These are phyloP conservation scores for Exephanes ischioxanthus DNA, from an alignment of 2,888 invertebrate genomes.

Conservation along the genomic window DNA sequence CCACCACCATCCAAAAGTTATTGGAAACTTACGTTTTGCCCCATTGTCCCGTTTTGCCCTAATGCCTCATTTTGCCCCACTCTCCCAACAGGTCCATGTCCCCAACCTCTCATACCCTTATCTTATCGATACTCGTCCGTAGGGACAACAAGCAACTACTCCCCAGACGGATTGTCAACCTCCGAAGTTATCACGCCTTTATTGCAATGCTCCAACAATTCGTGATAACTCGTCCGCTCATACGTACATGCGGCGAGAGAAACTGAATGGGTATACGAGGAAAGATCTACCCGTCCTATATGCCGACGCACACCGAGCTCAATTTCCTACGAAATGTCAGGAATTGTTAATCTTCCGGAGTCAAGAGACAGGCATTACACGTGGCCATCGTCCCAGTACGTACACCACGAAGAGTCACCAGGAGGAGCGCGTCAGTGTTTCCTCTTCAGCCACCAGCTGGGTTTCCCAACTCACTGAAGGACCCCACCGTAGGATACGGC, in stretches of 20 bases:
- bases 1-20: too few species aligned
- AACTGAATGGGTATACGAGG: not conserved
- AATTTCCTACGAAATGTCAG: slow-evolving; percentile 75
- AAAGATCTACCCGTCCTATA: slow-evolving; percentile 8
- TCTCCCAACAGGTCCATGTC: too few species aligned
- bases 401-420: slow-evolving; percentile 45
- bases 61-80: too few species aligned
- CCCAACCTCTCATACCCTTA: not conserved
- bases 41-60: too few species aligned
- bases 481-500: not conserved
- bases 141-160: slow-evolving; percentile 29
- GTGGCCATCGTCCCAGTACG: slow-evolving; percentile 53
- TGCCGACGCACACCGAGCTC: slow-evolving; percentile 70
- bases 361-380: slow-evolving; percentile 40
- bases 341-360: slow-evolving; percentile 78
- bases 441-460: slow-evolving; percentile 5
- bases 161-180: slow-evolving; percentile 47
- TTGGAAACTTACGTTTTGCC: too few species aligned
- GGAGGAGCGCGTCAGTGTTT: slow-evolving; percentile 39
- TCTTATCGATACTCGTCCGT: not conserved
- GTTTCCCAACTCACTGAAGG: slow-evolving; percentile 11
- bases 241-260: not conserved
- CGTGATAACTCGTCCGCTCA: not conserved
- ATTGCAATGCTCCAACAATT: not conserved
- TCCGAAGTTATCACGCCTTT: not conserved